Base-by-base conservation (phyloP, 1,140 invertebrate species). In the Bombus affinis region DNA sequence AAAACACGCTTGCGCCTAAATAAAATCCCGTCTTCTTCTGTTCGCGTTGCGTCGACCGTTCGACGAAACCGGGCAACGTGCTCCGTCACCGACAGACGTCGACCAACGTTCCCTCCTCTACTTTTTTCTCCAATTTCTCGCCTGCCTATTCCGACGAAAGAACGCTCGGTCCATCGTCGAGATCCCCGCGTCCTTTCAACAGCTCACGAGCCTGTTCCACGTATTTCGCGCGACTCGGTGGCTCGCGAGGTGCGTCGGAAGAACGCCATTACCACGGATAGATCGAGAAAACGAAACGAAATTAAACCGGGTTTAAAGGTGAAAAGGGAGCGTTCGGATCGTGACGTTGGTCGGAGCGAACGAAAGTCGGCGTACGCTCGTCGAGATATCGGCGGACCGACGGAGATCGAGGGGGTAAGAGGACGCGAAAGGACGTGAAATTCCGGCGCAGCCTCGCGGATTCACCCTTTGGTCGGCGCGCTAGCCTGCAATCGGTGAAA, bases 1-100 rank as follows among this genome's bases (percentile, higher is more conserved):
- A 93, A 93, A 93, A 93, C 90, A 93, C 87, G 92, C 89, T 92
- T 92, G 92, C 89, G 92, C 87, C 89, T 92, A 92, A 93, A 93
- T 93, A 93, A 93, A 93, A 92, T 88, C 86, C 88, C 89, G 88
- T 85, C 76, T 74, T 37, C 70, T 62, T n/a, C 28, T 76, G 47
- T 53, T 53, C 1, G 47, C 18, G 6, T 22, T 53, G 18, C 73
- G 42, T 39, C 86, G 84, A 44, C 78, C 86, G 78, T 72, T 91
- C 88, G 78, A 77, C 74, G 77, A 87, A 80, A 83, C 84, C 77
- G 86, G 65, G 57, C 84, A 77, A 88, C 87, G 87, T 4, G 72
- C 12, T 53, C 47, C 53, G 83, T 35, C 77, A 73, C 70, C 78
- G 87, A 88, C 62, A 76, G 18, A 44, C 82, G 39, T 28, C 66